Evolutionary conservation across 2,888 invertebrate species (phyloP).

Genomic region (Apodemia duryi): DNA sequence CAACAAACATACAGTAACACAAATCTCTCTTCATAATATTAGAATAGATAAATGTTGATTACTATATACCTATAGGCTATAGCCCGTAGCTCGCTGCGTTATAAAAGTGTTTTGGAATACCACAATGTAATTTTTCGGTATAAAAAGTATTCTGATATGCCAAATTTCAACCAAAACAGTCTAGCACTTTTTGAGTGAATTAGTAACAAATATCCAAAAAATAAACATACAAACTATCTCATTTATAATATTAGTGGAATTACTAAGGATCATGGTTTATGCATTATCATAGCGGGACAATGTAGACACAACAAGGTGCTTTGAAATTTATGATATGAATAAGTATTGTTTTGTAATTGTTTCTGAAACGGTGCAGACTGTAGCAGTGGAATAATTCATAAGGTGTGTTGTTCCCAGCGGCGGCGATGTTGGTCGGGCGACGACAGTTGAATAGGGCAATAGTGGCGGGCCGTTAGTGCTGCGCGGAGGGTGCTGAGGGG

Average conservation of each 20-base stretch:
- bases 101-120: no score
- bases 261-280: conserved; percentile 12
- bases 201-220: neutral
- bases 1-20: no score
- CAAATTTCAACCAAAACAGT: no score
- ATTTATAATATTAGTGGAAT: neutral
- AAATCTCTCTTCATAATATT: no score
- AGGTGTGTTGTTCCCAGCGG: conserved; percentile 64
- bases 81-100: no score
- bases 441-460: conserved; percentile 76
- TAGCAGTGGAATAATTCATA: conserved; percentile 72
- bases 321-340: conserved; percentile 66
- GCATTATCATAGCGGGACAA: conserved; percentile 16
- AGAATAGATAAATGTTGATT: no score
- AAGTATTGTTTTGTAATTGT: conserved; percentile 74
- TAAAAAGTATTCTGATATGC: no score
- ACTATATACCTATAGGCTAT: no score
- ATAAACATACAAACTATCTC: neutral
- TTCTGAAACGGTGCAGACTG: conserved; percentile 53
- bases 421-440: conserved; percentile 59
- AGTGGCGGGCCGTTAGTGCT: conserved; percentile 59
- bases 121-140: no score
- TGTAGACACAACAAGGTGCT: conserved; percentile 49
- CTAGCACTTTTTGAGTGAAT: neutral
- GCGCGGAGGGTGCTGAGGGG: conserved; percentile 32